Base-by-base conservation (phyloP, 2,113 vertebrate genomes). In the Todiramphus saurophagus region DNA sequence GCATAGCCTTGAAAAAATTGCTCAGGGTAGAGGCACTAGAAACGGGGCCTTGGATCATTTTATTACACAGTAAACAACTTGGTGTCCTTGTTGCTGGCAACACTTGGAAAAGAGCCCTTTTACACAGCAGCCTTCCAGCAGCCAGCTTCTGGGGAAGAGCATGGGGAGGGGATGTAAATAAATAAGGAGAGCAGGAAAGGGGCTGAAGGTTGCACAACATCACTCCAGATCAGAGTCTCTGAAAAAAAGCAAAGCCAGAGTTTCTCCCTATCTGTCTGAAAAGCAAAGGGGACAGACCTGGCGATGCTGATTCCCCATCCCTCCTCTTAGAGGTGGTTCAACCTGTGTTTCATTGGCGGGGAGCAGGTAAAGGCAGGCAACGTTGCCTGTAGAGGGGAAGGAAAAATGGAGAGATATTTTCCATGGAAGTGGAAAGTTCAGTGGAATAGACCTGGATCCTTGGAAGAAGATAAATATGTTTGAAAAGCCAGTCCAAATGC, bases 401-500 rank as follows among this genome's bases (percentile, higher is more conserved):
- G 59, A 50, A 28, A 77, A 56, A 64, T 19, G 11, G 60, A 8
- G 8, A n/a, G 39, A 58, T n/a, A 23, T 51, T 90, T 78, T 66
- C 41, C 33, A 39, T 4, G 33, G 58, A 79, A 73, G 11, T 62
- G 87, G 94, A 94, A 94, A 94, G 87, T 51, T 41, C 31, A 73
- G 10, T 1, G 3, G 35, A 89, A 89, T 83, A 79, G 84, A 91
- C 79, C 33, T 67, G 53, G 41, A 66, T 62, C 53, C 53, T 75
- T 73, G 44, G 63, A 75, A 80, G 68, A 76, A 68, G 41, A 79
- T 11, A 62, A 89, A 66, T 11, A 35, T 16, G 10, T 69, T 68
- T 75, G 44, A 89, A 73, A 73, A 55, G 25, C n/a, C 80, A 82
- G 48, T 16, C n/a, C 39, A 43, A 76, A 44, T 11, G 44, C 81